Percentiles rank a stretch among this genome's conserved stretches.
Evolutionary conservation across 2,797 vertebrate genomes (phyloP).

Genomic region (Myotis planiceps): DNA sequence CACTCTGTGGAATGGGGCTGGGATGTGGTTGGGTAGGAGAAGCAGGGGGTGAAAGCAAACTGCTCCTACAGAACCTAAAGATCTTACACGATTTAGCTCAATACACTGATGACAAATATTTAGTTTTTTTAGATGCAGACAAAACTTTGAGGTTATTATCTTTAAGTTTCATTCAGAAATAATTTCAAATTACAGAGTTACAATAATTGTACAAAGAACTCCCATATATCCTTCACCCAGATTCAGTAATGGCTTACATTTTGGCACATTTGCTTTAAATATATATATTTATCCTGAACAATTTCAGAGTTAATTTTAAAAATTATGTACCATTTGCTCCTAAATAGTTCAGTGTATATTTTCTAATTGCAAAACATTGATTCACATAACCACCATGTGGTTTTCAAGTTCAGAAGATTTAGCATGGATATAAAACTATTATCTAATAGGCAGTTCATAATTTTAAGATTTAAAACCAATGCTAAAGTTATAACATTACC

Average conservation of each 20-base stretch:
- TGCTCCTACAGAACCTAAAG: not conserved
- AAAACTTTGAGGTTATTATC: not conserved
- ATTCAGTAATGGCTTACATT: not conserved
- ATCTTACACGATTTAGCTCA: not conserved
- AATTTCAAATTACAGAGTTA: constrained; percentile 3
- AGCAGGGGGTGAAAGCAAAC: not conserved
- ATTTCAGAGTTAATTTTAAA: not conserved
- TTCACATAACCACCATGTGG: not conserved
- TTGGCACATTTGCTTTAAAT: not conserved
- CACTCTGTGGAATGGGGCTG: not conserved
- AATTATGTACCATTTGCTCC: not conserved
- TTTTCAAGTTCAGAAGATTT: not conserved
- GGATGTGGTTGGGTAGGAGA: not conserved
- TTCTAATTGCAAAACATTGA: not conserved
- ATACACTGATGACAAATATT: not conserved
- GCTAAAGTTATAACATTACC: not conserved
- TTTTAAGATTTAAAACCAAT: constrained; percentile 20
- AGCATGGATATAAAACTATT: not conserved
- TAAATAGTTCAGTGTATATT: not conserved
- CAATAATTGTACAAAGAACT: not conserved
- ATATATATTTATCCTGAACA: not conserved
- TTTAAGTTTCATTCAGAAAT: constrained; percentile 47
- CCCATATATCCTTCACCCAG: not conserved
- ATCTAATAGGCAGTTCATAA: not conserved
- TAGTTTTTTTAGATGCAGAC: not conserved